Evolutionary conservation across 1,140 invertebrate species (phyloP).

Genomic region (Phymorhynchus buccinoides): DNA sequence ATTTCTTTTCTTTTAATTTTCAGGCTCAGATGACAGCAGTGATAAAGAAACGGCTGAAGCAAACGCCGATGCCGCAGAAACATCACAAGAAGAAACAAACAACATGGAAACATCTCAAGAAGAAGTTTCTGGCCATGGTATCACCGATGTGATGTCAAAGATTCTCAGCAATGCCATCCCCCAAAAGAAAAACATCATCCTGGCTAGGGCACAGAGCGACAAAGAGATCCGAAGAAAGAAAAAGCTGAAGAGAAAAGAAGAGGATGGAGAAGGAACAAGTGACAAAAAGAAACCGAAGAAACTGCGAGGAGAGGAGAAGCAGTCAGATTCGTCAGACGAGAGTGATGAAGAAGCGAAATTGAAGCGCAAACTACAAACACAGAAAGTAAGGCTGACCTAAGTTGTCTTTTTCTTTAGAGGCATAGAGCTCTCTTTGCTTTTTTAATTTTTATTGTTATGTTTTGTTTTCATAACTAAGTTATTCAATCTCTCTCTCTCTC

Average conservation of each 20-base stretch:
- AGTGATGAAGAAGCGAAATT: conserved; percentile 1
- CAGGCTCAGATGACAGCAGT: not conserved
- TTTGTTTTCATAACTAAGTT: not conserved
- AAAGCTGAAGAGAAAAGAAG: conserved; percentile 68
- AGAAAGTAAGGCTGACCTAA: not conserved
- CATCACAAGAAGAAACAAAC: too few relatives aligned
- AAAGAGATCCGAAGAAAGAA: conserved; percentile 73
- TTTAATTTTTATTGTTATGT: not conserved
- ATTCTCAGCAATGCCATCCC: conserved; percentile 83
- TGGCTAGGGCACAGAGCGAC: conserved; percentile 76
- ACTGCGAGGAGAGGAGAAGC: not conserved
- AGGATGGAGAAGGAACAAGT: not conserved
- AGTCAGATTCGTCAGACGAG: conserved; percentile 10
- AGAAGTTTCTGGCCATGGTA: conserved; percentile 63
- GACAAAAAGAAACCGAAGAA: conserved; percentile 29
- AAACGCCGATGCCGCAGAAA: too few relatives aligned
- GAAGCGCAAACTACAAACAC: not conserved
- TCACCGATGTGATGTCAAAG: conserved; percentile 76
- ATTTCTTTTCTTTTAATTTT: not conserved
- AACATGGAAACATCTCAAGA: not conserved
- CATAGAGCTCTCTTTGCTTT: not conserved
- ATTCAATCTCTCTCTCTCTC: too few relatives aligned
- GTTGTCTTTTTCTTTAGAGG: not conserved
- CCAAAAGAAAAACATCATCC: conserved; percentile 83
- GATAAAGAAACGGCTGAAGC: not conserved